Evolutionary conservation across 2,888 invertebrate species (phyloP).

Genomic region (Terebella lapidaria): DNA sequence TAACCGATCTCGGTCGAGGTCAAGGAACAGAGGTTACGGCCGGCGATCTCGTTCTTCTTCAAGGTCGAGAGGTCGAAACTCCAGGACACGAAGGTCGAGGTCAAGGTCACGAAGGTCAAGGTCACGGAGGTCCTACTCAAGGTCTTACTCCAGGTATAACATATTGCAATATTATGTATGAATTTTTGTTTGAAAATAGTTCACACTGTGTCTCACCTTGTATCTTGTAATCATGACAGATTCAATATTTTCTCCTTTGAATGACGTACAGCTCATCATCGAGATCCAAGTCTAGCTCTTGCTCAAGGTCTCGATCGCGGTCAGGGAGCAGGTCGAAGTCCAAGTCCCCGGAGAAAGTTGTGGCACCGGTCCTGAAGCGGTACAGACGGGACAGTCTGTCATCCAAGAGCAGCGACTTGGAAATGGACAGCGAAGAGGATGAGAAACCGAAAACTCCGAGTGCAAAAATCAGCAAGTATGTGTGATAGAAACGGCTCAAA

Average conservation of each 20-base stretch:
- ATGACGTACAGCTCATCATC: too few species aligned
- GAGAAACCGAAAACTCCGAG: too few species aligned
- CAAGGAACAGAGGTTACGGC: slow-evolving; percentile 1
- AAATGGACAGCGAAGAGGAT: not conserved
- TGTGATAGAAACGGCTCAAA: too few species aligned
- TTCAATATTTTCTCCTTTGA: too few species aligned
- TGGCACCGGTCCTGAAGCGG: slow-evolving; percentile 32
- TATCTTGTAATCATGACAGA: too few species aligned
- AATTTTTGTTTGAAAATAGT: too few species aligned
- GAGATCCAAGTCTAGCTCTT: slow-evolving; percentile 14
- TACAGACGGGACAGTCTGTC: slow-evolving; percentile 43
- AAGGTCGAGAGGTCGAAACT: not conserved
- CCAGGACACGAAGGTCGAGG: slow-evolving; percentile 11
- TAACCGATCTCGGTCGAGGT: slow-evolving; percentile 7
- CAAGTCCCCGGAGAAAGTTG: not conserved
- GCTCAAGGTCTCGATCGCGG: slow-evolving; percentile 16
- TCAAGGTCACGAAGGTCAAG: slow-evolving; percentile 10
- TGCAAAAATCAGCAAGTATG: too few species aligned
- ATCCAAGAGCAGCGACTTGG: slow-evolving; percentile 6
- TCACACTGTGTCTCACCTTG: too few species aligned
- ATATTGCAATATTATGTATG: not conserved
- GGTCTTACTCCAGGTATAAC: slow-evolving; percentile 3
- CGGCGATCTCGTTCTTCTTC: slow-evolving; percentile 12
- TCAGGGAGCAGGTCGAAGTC: slow-evolving; percentile 12
- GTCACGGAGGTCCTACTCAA: slow-evolving; percentile 13